phyloP scores from a whole-genome alignment of 2,797 vertebrate genomes.

The Rhinichthys osculus region DNA sequence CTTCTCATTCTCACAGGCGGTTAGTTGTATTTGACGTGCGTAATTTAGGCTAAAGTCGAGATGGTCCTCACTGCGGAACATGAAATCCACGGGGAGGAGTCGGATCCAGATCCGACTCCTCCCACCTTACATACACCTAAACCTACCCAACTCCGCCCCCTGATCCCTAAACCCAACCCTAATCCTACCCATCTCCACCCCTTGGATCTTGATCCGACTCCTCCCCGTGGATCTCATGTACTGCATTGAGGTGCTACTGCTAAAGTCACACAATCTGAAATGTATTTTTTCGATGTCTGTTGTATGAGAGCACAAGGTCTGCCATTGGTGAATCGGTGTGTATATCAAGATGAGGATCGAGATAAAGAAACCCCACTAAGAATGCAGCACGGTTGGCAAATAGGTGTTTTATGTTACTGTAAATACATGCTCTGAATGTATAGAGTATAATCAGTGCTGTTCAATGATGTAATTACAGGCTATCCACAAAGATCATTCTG shows the following conservation, averaged over 20 bases:
- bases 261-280: not conserved
- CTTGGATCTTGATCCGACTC: too few relatives aligned
- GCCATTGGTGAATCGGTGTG: not conserved
- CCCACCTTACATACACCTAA: too few relatives aligned
- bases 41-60: constrained; percentile 6
- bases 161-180: too few relatives aligned
- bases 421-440: constrained; percentile 2
- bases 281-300: not conserved
- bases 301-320: not conserved
- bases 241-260: too few relatives aligned
- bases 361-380: not conserved
- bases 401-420: not conserved
- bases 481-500: not conserved
- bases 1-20: not conserved
- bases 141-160: too few relatives aligned
- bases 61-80: too few relatives aligned
- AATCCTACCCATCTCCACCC: too few relatives aligned
- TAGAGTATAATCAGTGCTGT: not conserved
- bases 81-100: too few relatives aligned
- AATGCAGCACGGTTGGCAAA: not conserved
- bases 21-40: not conserved
- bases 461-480: not conserved
- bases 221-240: too few relatives aligned
- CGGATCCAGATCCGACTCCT: too few relatives aligned
- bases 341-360: not conserved